These are phyloP conservation scores for Caerostris extrusa DNA, from an alignment of 1,140 invertebrate genomes.

Conservation along the genomic window DNA sequence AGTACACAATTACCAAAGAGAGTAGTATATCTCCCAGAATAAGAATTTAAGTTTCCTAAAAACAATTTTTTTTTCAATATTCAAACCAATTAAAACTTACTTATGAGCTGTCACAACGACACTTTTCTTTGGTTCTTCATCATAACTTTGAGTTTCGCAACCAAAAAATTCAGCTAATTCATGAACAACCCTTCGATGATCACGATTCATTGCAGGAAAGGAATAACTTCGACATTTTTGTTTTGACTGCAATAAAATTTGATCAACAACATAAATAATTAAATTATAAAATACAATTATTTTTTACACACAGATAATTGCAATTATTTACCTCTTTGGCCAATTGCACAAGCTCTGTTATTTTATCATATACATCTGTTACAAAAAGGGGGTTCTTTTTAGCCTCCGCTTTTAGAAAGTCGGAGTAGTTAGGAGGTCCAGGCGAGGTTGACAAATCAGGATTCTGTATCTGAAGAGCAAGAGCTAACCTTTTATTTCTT, in stretches of 20 bases:
- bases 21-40: too few relatives aligned
- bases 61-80: too few relatives aligned
- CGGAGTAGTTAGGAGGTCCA: slow-evolving; percentile 88
- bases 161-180: slow-evolving; percentile 97
- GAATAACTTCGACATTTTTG: slow-evolving; percentile 92
- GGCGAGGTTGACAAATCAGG: slow-evolving; percentile 89
- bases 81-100: slow-evolving; percentile 79
- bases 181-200: slow-evolving; percentile 94
- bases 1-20: too few relatives aligned
- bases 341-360: slow-evolving; percentile 92
- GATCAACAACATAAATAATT: not conserved
- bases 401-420: slow-evolving; percentile 92
- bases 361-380: slow-evolving; percentile 90
- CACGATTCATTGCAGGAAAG: slow-evolving; percentile 95
- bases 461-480: slow-evolving; percentile 94
- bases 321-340: slow-evolving; percentile 88
- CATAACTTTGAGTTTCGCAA: slow-evolving; percentile 94
- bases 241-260: slow-evolving; percentile 85
- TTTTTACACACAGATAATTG: not conserved
- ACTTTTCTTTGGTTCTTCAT: slow-evolving; percentile 96
- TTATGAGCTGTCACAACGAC: slow-evolving; percentile 94
- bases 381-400: slow-evolving; percentile 92
- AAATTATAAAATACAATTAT: not conserved
- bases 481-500: slow-evolving; percentile 91
- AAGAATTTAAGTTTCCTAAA: too few relatives aligned